A percentile compares a stretch with the other conserved stretches of the same genome.
These are phyloP conservation scores for Metaphire vulgaris DNA, from an alignment of 1,140 invertebrate genomes.

Conservation along the genomic window DNA sequence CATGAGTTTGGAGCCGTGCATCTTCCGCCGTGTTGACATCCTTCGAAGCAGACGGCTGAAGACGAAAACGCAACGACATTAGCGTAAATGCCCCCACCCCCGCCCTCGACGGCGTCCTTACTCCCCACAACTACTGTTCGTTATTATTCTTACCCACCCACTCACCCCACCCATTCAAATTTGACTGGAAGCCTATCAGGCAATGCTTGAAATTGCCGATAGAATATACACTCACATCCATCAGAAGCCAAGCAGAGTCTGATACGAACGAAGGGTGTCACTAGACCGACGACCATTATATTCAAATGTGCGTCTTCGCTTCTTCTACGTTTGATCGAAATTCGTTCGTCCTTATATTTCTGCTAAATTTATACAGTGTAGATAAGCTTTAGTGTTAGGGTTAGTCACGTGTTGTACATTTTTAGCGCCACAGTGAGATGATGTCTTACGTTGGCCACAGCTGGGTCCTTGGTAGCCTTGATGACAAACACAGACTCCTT, in stretches of 20 bases:
- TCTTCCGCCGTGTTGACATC: slow-evolving; percentile 73
- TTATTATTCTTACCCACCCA: background rate
- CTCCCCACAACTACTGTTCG: slow-evolving; percentile 16
- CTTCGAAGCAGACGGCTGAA: slow-evolving; percentile 66
- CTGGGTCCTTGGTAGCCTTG: slow-evolving; percentile 68
- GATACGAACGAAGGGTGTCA: too few species aligned
- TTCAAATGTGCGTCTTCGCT: too few species aligned
- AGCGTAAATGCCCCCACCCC: too few species aligned
- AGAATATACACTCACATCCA: background rate
- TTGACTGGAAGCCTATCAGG: background rate
- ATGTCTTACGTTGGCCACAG: slow-evolving; percentile 73
- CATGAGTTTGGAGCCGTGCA: slow-evolving; percentile 78
- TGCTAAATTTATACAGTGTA: too few species aligned
- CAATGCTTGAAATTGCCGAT: background rate
- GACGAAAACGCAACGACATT: slow-evolving; percentile 23
- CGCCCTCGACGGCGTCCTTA: too few species aligned
- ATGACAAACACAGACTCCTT: slow-evolving; percentile 63
- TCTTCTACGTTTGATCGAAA: too few species aligned
- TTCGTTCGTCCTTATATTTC: too few species aligned
- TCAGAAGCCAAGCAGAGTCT: too few species aligned
- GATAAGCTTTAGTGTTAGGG: too few species aligned
- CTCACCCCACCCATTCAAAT: background rate
- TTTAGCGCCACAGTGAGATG: too few species aligned
- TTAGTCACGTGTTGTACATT: too few species aligned
- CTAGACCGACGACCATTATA: too few species aligned